These are phyloP conservation scores for Agelastica alni DNA, from an alignment of 2,888 invertebrate species.

Conservation along the genomic window DNA sequence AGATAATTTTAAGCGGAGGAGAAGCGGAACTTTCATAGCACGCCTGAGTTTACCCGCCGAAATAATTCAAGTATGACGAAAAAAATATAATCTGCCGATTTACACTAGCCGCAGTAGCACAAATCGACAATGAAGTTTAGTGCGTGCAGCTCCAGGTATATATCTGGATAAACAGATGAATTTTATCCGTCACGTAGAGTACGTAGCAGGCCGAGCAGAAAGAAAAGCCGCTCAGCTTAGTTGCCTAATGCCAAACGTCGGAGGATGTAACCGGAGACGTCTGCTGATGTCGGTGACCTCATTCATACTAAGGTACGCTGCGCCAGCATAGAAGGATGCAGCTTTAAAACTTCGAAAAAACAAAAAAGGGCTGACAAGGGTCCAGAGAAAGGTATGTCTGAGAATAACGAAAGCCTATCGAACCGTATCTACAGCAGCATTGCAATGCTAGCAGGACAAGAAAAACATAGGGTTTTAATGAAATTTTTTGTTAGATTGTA, in stretches of 20 bases:
- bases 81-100: too few relatives aligned
- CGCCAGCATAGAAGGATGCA: neutral
- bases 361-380: neutral
- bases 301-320: neutral
- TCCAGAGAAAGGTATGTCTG: neutral
- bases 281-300: neutral
- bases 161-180: neutral
- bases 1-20: too few relatives aligned
- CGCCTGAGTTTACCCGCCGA: too few relatives aligned
- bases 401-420: neutral
- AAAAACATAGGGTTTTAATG: too few relatives aligned
- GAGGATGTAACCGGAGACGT: neutral
- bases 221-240: neutral
- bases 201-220: neutral
- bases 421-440: neutral
- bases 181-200: neutral
- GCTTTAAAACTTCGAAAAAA: too few relatives aligned
- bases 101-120: neutral
- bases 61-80: too few relatives aligned
- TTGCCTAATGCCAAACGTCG: neutral
- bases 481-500: too few relatives aligned
- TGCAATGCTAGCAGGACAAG: neutral
- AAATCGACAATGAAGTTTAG: neutral
- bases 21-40: too few relatives aligned
- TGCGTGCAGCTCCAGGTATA: too few relatives aligned